Evolutionary conservation across 2,113 vertebrate genomes (phyloP).

Genomic region (Micronycteris hirsuta): DNA sequence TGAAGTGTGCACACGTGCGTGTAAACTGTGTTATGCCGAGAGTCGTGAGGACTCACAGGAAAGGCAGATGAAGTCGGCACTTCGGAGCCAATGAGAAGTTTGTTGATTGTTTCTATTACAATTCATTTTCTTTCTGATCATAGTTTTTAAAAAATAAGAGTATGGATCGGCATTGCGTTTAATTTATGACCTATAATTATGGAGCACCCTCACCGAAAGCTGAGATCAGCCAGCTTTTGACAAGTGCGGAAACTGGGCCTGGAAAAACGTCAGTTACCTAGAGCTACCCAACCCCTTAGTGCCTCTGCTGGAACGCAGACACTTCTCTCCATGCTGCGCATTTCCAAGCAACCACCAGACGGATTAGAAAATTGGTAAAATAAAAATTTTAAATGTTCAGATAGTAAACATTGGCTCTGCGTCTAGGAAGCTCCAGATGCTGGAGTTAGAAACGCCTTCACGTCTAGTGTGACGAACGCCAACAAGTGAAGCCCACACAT

Average conservation of each 20-base stretch:
- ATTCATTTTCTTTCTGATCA: background rate
- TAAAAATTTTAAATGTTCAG: background rate
- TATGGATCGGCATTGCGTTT: background rate
- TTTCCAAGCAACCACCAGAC: background rate
- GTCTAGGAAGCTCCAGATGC: background rate
- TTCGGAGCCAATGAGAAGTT: background rate
- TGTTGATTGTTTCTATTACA: background rate
- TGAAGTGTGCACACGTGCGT: background rate
- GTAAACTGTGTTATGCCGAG: background rate
- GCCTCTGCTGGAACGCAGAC: background rate
- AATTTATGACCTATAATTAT: background rate
- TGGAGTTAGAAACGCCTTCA: background rate
- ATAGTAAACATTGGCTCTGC: background rate
- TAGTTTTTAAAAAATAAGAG: background rate
- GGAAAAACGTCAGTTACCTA: background rate
- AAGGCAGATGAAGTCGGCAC: background rate
- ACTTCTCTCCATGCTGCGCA: background rate
- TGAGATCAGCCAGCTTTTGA: background rate
- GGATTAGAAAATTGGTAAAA: background rate
- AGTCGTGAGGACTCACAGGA: background rate
- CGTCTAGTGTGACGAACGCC: background rate
- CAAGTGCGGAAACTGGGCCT: background rate
- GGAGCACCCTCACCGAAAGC: background rate
- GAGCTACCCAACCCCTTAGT: background rate
- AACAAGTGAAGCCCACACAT: too few species aligned